These are phyloP conservation scores for Pseudopipra pipra DNA, from an alignment of 2,113 vertebrate species.

Conservation along the genomic window DNA sequence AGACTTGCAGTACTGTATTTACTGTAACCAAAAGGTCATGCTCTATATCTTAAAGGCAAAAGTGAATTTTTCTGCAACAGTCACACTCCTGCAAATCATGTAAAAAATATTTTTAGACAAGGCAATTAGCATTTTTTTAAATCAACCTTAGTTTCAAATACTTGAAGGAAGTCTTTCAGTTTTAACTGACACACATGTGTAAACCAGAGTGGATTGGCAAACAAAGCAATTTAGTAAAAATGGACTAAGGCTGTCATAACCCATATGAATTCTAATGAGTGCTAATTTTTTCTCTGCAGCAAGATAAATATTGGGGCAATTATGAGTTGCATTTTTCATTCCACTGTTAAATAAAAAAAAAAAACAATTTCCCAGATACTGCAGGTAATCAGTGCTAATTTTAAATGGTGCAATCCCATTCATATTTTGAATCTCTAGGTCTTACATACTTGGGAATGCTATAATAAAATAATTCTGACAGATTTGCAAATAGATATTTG, in stretches of 20 bases:
- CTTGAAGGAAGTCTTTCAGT: not conserved
- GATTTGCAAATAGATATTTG: not conserved
- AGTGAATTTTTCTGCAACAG: not conserved
- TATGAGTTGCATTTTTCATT: not conserved
- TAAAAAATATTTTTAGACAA: not conserved
- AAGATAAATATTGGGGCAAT: not conserved
- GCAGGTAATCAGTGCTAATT: not conserved
- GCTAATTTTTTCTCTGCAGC: not conserved
- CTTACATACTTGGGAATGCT: not conserved
- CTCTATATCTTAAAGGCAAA: constrained; percentile 31
- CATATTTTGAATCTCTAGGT: not conserved
- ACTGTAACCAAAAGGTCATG: constrained; percentile 70
- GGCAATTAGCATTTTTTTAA: not conserved
- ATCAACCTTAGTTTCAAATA: not conserved
- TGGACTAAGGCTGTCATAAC: not conserved
- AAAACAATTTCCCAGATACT: not conserved
- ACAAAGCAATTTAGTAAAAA: not conserved
- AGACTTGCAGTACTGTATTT: constrained; percentile 73
- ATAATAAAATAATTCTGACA: not conserved
- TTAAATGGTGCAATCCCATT: not conserved
- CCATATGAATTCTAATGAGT: not conserved
- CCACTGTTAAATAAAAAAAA: not conserved
- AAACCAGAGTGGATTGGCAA: not conserved
- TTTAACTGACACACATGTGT: not conserved
- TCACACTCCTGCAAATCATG: not conserved